Evolutionary conservation across 2,113 vertebrate species (phyloP), one percentile per base, ranked within the genome.

Genomic region (Tylochromis polylepis): DNA sequence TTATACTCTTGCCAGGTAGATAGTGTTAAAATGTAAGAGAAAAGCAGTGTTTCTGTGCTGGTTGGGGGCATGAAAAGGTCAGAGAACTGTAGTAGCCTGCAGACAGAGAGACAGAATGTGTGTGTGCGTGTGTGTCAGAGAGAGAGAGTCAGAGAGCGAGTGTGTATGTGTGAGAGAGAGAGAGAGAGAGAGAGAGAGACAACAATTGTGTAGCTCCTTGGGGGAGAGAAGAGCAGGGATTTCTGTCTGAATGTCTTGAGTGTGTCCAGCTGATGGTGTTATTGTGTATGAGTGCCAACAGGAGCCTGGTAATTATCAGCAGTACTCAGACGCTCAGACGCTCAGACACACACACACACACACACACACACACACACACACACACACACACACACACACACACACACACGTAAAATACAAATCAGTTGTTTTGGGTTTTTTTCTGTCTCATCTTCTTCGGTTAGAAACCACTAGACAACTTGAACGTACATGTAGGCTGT

Each of bases 261-360:
- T 88, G 86, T 87, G 84, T 86, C 87, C 91, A 92, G 88, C 93
- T 92, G 93, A 94, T 24, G 34, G 41, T 88, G 85, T 86, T 89
- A 90, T 88, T 94, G 90, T 93, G 72, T 84, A n/a, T 55, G 57
- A 81, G 79, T 89, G 81, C 83, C 86, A 94, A 84, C 65, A 75
- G 87, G 89, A 90, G 93, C 88, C 91, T 91, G 91, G 92, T 83
- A 82, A 92, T 92, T 88, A 92, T 92, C 88, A 89, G 79, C 72
- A 29, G 51, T 79, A 88, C 86, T 89, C 89, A 93, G 86, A 89
- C 29, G 34, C 31, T 38, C 81, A 79, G 36, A 20, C 22, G 77
- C 27, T 36, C 43, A 81, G 20, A 79, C 58, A 87, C 62, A 86
- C 34, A 83, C 4, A 8, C 3, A 72, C 79, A 8, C 0, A 11